Evolutionary conservation across 2,113 vertebrate genomes (phyloP).

Genomic region (Poicephalus meyeri): DNA sequence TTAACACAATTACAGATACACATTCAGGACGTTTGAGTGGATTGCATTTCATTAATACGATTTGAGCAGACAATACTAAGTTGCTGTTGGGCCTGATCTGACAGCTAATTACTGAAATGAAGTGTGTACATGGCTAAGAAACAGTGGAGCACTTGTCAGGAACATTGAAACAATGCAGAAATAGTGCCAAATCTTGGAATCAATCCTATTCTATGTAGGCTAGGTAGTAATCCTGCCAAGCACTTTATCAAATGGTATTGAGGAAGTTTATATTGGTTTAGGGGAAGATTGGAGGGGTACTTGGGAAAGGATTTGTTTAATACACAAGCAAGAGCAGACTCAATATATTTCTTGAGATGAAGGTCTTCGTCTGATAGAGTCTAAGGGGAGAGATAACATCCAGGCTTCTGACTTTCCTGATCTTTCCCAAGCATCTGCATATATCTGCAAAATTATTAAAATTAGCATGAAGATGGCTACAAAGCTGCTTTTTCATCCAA

Average conservation of each 20-base stretch:
- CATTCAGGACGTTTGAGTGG: slow-evolving; percentile 91
- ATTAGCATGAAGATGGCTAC: background rate
- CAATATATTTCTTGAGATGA: background rate
- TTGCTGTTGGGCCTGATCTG: slow-evolving; percentile 92
- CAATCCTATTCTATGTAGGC: background rate
- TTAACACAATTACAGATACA: slow-evolving; percentile 92
- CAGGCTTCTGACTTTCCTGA: background rate
- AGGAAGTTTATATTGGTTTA: background rate
- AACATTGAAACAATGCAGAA: slow-evolving; percentile 57
- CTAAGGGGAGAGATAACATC: background rate
- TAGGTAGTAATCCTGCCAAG: background rate
- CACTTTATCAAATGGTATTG: background rate
- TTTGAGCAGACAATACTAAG: slow-evolving; percentile 94
- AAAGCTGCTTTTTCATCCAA: background rate
- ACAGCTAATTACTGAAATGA: slow-evolving; percentile 99
- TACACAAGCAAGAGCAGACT: background rate
- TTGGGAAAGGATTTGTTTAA: background rate
- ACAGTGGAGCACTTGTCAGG: slow-evolving; percentile 85
- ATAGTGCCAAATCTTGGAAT: slow-evolving; percentile 9
- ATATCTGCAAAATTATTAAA: background rate
- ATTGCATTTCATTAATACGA: slow-evolving; percentile 98
- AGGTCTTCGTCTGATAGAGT: background rate
- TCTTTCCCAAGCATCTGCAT: background rate
- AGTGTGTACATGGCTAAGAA: slow-evolving; percentile 89
- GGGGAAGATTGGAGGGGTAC: background rate